phyloP scores from a whole-genome alignment of 2,113 vertebrate genomes.

The Hippocampus mohnikei region DNA sequence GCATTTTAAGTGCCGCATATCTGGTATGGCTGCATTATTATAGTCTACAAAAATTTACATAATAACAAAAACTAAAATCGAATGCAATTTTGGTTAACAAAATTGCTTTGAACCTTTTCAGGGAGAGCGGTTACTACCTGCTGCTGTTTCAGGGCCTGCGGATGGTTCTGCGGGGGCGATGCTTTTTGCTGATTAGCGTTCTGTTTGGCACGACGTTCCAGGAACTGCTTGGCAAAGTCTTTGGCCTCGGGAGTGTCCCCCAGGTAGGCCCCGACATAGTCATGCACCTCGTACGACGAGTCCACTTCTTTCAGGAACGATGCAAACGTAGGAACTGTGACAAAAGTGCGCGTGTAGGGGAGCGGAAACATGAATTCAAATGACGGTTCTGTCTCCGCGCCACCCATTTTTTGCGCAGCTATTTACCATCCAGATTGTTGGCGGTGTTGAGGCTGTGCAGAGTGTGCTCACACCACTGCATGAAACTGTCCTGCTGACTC shows the following conservation, averaged over 20 bases:
- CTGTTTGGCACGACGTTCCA: constrained; percentile 99
- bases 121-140: constrained; percentile 16
- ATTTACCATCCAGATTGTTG: constrained; percentile 97
- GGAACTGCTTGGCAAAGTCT: constrained; percentile 99
- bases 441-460: constrained; percentile 96
- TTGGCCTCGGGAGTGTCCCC: constrained; percentile 96
- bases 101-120: too few species aligned
- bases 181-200: constrained; percentile 86
- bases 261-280: constrained; percentile 94
- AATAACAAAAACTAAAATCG: too few species aligned
- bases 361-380: background rate
- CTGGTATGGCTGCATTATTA: background rate
- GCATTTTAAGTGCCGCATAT: too few species aligned
- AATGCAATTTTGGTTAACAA: too few species aligned
- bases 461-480: constrained; percentile 98
- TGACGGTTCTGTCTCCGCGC: background rate
- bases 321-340: constrained; percentile 91
- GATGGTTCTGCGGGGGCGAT: constrained; percentile 71
- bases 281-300: constrained; percentile 96
- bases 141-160: constrained; percentile 60
- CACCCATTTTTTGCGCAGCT: constrained; percentile 11
- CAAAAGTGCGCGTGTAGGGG: background rate
- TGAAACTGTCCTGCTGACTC: constrained; percentile 93
- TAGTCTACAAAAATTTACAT: too few species aligned
- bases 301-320: constrained; percentile 99